Percentiles rank a stretch among this genome's conserved stretches.
These are phyloP conservation scores for Melinopterus prodromus DNA, from an alignment of 2,888 invertebrate species.

Conservation along the genomic window DNA sequence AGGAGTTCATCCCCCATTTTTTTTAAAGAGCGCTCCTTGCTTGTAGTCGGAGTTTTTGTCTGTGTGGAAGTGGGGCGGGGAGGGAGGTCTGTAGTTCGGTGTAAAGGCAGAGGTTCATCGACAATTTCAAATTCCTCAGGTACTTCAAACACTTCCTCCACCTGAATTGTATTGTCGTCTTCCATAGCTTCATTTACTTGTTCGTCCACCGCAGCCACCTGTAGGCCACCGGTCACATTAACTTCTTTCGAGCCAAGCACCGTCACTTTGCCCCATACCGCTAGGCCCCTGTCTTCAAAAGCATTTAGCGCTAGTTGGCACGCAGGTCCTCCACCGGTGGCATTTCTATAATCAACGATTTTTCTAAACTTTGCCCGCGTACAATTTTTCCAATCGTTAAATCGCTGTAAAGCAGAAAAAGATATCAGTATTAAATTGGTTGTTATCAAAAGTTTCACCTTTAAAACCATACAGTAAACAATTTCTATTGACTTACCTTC, in stretches of 20 bases:
- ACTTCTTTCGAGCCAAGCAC: neutral
- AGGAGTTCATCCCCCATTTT: neutral
- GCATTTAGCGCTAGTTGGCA: neutral
- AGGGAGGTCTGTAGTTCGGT: neutral
- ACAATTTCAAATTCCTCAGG: neutral
- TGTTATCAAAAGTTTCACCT: neutral
- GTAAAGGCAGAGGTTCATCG: neutral
- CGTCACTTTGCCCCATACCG: neutral
- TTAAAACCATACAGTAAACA: neutral
- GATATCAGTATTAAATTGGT: neutral
- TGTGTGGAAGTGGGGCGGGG: neutral
- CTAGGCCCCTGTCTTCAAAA: conserved; percentile 9
- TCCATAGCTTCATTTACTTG: neutral
- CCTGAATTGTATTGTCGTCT: neutral
- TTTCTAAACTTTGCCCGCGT: neutral
- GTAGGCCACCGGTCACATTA: neutral
- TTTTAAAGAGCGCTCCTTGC: neutral
- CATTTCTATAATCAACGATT: neutral
- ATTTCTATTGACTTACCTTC: neutral
- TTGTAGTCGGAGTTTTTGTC: neutral
- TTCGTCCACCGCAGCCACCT: neutral
- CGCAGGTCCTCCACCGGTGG: neutral
- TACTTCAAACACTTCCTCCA: neutral
- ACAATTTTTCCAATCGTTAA: no score
- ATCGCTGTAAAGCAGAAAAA: no score